Base-by-base conservation (phyloP, 2,113 vertebrate species). In the Cisticola juncidis region DNA sequence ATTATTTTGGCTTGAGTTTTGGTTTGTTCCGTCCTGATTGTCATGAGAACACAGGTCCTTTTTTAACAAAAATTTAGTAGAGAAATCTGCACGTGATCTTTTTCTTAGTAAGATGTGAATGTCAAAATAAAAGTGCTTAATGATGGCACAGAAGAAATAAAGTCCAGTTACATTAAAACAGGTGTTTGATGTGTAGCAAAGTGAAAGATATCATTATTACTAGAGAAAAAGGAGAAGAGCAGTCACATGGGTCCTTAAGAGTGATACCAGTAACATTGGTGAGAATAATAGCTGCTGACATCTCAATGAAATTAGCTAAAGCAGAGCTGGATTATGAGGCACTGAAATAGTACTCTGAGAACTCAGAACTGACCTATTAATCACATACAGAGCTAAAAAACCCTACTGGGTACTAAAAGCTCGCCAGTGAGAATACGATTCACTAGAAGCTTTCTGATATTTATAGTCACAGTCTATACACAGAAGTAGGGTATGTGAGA, bases 311-410 rank as follows among this genome's bases (percentile, higher is more conserved):
- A 85, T 86, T 76, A 91, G 84, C 84, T 92, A 60, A 88, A 96
- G 69, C 74, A 94, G 73, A 94, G 93, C 40, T 92, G 76, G 90
- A 50, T 92, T 86, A 95, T 53, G 85, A 68, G 89, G 64, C 64
- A 96, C 74, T 69, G 91, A 96, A 96, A 95, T 90, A 91, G 77
- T 73, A 90, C 50, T 74, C 77, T 90, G 81, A 88, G 85, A 95
- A 94, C 90, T 80, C 73, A 95, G 88, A 96, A 86, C 57, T 65
- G 90, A 95, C 93, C 96, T 93, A 89, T 93, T 94, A 88, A 82
- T 69, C 91, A 92, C 64, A 76, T 11, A 62, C 0, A 44, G 73
- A 76, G 45, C 84, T 79, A 71, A 87, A 95, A 91, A 72, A 50
- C 36, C 54, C 62, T 87, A 42, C 58, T 61, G 77, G 45, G 38